Conservation (phyloP, 2,888 invertebrate species). For the Stenotaenia linearis region DNA sequence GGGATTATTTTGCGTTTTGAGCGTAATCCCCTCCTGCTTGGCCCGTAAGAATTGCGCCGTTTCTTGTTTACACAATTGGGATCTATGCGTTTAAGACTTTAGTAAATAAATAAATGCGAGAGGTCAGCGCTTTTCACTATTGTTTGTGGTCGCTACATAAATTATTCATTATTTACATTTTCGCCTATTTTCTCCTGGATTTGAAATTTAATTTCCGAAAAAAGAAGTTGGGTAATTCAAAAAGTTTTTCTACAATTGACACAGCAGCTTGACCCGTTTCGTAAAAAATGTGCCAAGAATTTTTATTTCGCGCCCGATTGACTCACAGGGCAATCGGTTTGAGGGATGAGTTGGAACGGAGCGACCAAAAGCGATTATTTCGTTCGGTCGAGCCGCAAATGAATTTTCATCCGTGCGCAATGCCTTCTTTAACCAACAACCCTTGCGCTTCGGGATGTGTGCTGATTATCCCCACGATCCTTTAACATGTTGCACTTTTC, state of each 20-base stretch:
- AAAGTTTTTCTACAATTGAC: conserved; percentile 15
- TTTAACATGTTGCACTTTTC: not conserved
- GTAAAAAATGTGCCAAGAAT: conserved; percentile 11
- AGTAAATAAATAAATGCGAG: not conserved
- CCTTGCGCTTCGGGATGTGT: not conserved
- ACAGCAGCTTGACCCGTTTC: not conserved
- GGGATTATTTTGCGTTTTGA: conserved; percentile 6
- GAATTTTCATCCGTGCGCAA: conserved; percentile 7
- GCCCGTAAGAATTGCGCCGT: not conserved
- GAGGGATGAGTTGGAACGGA: not conserved
- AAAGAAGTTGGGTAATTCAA: not conserved
- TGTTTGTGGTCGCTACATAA: not conserved
- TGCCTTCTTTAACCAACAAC: not conserved
- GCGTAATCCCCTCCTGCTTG: not conserved
- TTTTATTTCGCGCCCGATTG: conserved; percentile 12
- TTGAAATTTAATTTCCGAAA: too few relatives aligned
- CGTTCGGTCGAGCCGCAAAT: conserved; percentile 6
- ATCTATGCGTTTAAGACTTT: not conserved
- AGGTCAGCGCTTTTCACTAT: not conserved
- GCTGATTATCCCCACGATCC: not conserved
- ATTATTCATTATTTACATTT: too few relatives aligned
- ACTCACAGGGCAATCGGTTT: not conserved
- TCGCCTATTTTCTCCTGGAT: too few relatives aligned
- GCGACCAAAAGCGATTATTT: conserved; percentile 7
- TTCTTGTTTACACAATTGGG: conserved; percentile 13